Evolutionary conservation across 2,888 invertebrate genomes (phyloP), one percentile per base, ranked within the genome.

Genomic region (Acronicta alni): DNA sequence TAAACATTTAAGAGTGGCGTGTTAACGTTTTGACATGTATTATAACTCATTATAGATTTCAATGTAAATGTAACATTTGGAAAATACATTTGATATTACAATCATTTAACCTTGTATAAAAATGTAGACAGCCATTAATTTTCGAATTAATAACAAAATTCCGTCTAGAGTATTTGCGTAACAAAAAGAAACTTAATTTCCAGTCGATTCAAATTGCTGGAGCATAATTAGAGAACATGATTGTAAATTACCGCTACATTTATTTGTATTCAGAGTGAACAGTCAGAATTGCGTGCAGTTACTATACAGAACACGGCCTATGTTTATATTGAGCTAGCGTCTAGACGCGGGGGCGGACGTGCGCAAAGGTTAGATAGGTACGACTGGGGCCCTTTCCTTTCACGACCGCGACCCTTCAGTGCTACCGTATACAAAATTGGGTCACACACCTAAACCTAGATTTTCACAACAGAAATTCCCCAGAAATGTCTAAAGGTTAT

Each of bases 331-430:
- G 70, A 62, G 60, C 62, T 59, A 58, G 63, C 72, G 89, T 89
- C 89, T 90, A 90, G 89, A 90, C 89, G 86, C 85, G 89, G 84
- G 86, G 89, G 90, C 79, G 86, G 88, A 88, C 77, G 79, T 73
- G 68, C 72, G 72, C 82, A 84, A 80, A 80, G 84, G 82, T 83
- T 82, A 79, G 74, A 75, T 73, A 76, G 77, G 67, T 71, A 75
- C 70, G 57, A 48, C 61, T 58, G 66, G 48, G 57, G 71, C 61
- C 72, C 74, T 79, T 80, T 78, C 79, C 78, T 79, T 81, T 67
- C 74, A 62, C 78, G 78, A 75, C 81, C 74, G 61, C 78, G 78
- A 75, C 81, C 77, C 78, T 78, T 72, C 69, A 60, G 72, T 63
- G 72, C 62, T 59, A 59, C 45, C 73, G 72, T 78, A 66, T 66